phyloP scores from a whole-genome alignment of 2,888 invertebrate species.

The Sphinx pinastri region DNA sequence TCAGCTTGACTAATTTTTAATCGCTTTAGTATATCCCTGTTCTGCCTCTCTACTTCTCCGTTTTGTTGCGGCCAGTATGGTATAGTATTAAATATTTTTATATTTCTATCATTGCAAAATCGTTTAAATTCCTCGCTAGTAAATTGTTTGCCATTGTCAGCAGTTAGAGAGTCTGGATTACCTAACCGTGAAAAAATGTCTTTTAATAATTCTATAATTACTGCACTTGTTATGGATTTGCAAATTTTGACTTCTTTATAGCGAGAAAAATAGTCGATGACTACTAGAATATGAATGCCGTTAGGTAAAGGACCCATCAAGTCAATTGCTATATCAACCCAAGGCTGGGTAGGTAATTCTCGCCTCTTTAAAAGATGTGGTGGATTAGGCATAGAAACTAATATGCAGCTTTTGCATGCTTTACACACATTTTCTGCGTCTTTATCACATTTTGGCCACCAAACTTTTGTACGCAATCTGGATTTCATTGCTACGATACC shows the following conservation, averaged over 20 bases:
- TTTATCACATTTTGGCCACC: not conserved
- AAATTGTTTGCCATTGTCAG: not conserved
- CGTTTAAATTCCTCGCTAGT: not conserved
- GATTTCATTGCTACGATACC: not conserved
- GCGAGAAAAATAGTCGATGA: not conserved
- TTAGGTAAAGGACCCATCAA: not conserved
- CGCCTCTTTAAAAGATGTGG: not conserved
- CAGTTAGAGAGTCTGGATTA: not conserved
- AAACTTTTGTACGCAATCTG: not conserved
- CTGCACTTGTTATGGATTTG: not conserved
- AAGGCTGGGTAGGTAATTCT: not conserved
- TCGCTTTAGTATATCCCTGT: not conserved
- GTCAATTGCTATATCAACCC: not conserved
- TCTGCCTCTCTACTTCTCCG: constrained; percentile 1
- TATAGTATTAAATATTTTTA: not conserved
- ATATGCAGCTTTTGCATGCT: not conserved
- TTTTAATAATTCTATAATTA: not conserved
- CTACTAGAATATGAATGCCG: not conserved
- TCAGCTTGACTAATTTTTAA: not conserved
- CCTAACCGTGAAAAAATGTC: not conserved
- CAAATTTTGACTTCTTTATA: not conserved
- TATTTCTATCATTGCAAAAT: not conserved
- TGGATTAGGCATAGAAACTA: not conserved
- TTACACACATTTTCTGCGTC: not conserved
- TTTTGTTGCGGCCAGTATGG: constrained; percentile 1